A percentile compares a stretch with the other conserved stretches of the same genome.
Evolutionary conservation across 1,140 invertebrate genomes (phyloP).

Genomic region (Micrasema minimum): DNA sequence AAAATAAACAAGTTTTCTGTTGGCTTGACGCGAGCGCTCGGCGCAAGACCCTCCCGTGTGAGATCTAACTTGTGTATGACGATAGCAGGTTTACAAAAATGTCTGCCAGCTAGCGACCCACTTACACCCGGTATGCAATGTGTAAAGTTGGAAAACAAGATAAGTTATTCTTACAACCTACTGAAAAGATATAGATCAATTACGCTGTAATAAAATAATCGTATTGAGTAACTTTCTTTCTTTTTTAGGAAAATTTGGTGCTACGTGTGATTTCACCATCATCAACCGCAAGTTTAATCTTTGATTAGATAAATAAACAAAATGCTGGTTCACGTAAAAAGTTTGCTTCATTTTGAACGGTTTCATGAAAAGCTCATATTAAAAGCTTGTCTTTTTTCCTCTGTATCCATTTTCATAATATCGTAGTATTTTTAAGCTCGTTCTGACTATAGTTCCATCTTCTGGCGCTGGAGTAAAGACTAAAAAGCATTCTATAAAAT

Average conservation of each 20-base stretch:
- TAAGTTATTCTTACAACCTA: background rate
- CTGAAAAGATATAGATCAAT: background rate
- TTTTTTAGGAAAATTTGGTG: background rate
- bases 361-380: background rate
- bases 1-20: slow-evolving; percentile 28
- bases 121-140: slow-evolving; percentile 9
- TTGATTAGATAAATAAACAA: slow-evolving; percentile 4
- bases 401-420: no score
- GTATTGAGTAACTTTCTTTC: background rate
- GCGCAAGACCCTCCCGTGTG: slow-evolving; percentile 11
- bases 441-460: no score
- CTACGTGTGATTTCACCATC: no score
- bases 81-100: slow-evolving; percentile 37
- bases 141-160: background rate
- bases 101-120: slow-evolving; percentile 37
- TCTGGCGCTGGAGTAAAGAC: no score
- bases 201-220: background rate
- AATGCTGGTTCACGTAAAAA: slow-evolving; percentile 6
- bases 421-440: no score
- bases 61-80: slow-evolving; percentile 28
- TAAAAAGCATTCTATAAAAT: no score
- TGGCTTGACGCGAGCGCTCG: slow-evolving; percentile 1
- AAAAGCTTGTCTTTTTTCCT: no score
- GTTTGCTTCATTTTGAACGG: background rate
- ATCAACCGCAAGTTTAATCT: background rate